A percentile compares a stretch with the other conserved stretches of the same genome.
These are phyloP conservation scores for Boleophthalmus pectinirostris DNA, from an alignment of 2,113 vertebrate species.

Conservation along the genomic window DNA sequence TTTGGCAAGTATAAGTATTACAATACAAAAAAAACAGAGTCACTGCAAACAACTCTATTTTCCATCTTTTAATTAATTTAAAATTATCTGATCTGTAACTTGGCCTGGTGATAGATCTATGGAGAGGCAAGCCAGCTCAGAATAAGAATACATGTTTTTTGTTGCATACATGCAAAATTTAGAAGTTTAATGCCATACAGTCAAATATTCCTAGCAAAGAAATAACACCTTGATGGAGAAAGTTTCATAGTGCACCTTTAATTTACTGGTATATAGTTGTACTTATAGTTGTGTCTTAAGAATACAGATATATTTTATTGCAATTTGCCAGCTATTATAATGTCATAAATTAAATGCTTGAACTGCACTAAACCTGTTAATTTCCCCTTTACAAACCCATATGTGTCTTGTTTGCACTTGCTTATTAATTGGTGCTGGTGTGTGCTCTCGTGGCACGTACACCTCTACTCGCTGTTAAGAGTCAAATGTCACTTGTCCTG, in stretches of 20 bases:
- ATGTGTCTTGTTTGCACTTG: slow-evolving; percentile 3
- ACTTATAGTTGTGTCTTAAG: not conserved
- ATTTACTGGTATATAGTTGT: not conserved
- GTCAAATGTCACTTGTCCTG: slow-evolving; percentile 30
- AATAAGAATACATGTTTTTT: no score
- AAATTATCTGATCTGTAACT: not conserved
- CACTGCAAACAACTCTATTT: no score
- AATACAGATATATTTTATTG: not conserved
- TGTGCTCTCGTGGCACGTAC: slow-evolving; percentile 3
- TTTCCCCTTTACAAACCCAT: not conserved
- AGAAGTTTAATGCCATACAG: not conserved
- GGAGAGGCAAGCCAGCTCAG: not conserved
- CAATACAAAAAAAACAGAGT: no score
- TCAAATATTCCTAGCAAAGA: no score
- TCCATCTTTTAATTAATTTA: not conserved
- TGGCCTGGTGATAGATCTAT: not conserved
- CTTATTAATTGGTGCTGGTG: not conserved
- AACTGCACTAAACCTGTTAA: not conserved
- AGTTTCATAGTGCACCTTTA: no score
- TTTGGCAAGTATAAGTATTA: not conserved
- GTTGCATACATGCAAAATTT: not conserved
- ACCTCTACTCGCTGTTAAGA: slow-evolving; percentile 15
- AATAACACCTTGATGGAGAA: no score
- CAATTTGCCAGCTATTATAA: not conserved
- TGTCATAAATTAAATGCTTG: not conserved